Conservation (phyloP, 2,888 invertebrate species). For the Chorisops tibialis region DNA sequence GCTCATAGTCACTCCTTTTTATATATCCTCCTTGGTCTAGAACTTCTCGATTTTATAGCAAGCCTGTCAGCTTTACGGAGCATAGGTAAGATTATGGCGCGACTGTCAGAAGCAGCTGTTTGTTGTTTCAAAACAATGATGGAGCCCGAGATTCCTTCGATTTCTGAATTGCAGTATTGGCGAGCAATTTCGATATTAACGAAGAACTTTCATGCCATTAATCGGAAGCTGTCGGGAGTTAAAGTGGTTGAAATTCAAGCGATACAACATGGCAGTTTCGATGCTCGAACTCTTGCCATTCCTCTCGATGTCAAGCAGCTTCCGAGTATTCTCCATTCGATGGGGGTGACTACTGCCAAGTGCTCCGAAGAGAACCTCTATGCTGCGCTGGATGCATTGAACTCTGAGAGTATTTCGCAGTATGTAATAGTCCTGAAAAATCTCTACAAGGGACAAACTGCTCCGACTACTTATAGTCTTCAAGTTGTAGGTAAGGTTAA, state of each 20-base stretch:
- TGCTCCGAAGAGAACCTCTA: neutral
- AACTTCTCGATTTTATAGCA: too few species aligned
- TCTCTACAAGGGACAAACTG: neutral
- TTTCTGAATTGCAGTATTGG: conserved; percentile 57
- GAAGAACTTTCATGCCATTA: conserved; percentile 67
- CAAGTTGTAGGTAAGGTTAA: conserved; percentile 7
- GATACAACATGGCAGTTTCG: neutral
- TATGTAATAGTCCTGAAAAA: neutral
- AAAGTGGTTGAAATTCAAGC: conserved; percentile 20
- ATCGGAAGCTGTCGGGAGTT: conserved; percentile 65
- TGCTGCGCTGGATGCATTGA: neutral
- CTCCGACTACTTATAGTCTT: neutral
- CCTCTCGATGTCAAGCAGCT: neutral
- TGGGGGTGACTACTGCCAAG: neutral
- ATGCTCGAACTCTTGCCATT: neutral
- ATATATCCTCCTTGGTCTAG: neutral
- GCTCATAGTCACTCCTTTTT: too few species aligned
- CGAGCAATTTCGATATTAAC: conserved; percentile 61
- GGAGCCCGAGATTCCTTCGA: neutral
- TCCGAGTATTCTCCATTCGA: neutral
- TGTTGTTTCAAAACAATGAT: neutral
- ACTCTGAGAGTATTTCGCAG: neutral
- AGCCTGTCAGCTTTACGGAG: neutral
- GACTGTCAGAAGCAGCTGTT: neutral
- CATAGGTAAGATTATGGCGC: too few species aligned